Evolutionary conservation across 2,113 vertebrate species (phyloP), one percentile per base, ranked within the genome.

Genomic region (Macheiramphus alcinus): DNA sequence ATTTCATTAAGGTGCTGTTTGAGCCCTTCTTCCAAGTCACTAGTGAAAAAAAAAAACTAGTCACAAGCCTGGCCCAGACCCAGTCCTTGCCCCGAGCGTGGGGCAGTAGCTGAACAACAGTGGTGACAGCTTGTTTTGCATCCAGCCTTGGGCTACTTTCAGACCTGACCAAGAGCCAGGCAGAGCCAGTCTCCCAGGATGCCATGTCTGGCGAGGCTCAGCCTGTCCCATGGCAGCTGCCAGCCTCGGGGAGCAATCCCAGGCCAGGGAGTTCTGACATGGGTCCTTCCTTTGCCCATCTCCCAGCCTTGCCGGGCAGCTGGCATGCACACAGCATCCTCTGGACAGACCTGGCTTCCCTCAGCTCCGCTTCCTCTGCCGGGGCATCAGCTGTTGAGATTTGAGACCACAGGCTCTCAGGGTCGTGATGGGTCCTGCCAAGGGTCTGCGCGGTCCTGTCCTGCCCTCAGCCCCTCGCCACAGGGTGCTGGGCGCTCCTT

Each of bases 251-350:
- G 84, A 45, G 78, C 16, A 27, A 32, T 34, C 36, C 63, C 32
- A 25, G n/a, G 53, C 55, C 17, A 7, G 16, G 47, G 40, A 10
- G 21, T 42, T 36, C 11, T 10, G 19, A 31, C 13, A 6, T 0
- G 4, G 70, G n/a, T 47, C 75, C 61, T 38, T 38, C 1, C 4
- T 10, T 16, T 18, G 62, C 45, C 53, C 23, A 3, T 59, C 59
- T 68, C 19, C 55, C 0, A 6, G 13, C 47, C 34, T 53, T 23
- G 76, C 42, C 0, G 2, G 21, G 63, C 0, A 4, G 11, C 27
- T 0, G 2, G 38, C 34, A 27, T 2, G 2, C 3, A 13, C 29
- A 14, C 48, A 31, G 16, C 7, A 2, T 18, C 79, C 25, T 56
- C 66, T 2, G 1, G 31, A 16, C 29, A 5, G 36, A 50, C 48